Evolutionary conservation across 2,113 vertebrate genomes (phyloP), one percentile per base, ranked within the genome.

Genomic region (Brachyhypopomus occidentalis): DNA sequence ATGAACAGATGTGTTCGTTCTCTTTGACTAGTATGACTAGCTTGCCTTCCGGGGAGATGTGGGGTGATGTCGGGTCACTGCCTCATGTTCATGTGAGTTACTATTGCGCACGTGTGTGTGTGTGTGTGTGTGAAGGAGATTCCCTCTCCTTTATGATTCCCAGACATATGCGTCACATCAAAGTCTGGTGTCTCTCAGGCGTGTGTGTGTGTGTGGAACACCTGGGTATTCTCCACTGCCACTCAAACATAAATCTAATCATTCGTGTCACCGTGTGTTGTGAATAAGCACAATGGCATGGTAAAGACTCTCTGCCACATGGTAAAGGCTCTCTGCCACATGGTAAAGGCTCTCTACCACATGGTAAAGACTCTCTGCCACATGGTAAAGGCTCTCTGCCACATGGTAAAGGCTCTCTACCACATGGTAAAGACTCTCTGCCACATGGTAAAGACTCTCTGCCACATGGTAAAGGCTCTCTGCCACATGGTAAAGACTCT

Each of bases 1-100:
- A 71, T 83, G 78, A 81, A 71, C 85, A 88, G 86, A 87, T 89
- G 59, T 78, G 78, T n/a, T 69, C 8, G 62, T 56, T 67, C 62
- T 9, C 12, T n/a, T 59, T 74, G 70, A 36, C 48, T 36, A 27
- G 55, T 73, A 34, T 76, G 70, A 36, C 48, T 52, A 27, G 55
- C 66, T n/a, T 76, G 77, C 59, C 77, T 66, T 34, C 23, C 45
- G 45, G 76, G 19, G 5, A 20, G 73, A 3, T 30, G 52, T 22
- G 69, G 48, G 62, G 48, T 7, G 41, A 79, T 77, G 34, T 64
- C 14, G 76, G 36, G 48, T 81, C 77, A 73, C 52, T 20, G 56
- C 73, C 77, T 72, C 78, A 69, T 71, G 74, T 66, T 74, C 19
- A 64, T 27, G 8, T 74, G 56, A 11, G 36, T 56, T 66, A 22